These are phyloP conservation scores for Aythya baeri DNA, from an alignment of 2,113 vertebrate genomes.

Conservation along the genomic window DNA sequence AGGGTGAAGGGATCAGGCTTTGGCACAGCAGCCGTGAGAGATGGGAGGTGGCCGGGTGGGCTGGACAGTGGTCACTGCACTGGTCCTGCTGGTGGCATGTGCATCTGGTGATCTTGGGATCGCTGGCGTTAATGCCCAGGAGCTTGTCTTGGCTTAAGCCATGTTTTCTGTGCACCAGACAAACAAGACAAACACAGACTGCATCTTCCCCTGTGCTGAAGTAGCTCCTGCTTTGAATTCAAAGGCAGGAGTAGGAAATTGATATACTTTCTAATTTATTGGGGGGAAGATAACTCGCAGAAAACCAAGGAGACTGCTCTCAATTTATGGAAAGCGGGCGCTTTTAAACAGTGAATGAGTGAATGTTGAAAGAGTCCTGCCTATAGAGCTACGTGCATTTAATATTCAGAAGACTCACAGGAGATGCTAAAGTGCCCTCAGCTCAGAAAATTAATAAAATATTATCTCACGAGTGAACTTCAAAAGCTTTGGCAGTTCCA, in stretches of 20 bases:
- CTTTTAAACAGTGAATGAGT: slow-evolving; percentile 23
- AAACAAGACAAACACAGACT: slow-evolving; percentile 9
- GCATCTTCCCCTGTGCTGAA: slow-evolving; percentile 9
- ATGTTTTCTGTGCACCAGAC: slow-evolving; percentile 14
- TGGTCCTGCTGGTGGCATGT: background rate
- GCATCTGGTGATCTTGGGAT: too few species aligned
- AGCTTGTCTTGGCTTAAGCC: slow-evolving; percentile 27
- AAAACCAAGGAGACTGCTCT: slow-evolving; percentile 55
- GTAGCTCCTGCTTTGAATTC: slow-evolving; percentile 65
- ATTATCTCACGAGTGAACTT: slow-evolving; percentile 70
- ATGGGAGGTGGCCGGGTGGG: background rate
- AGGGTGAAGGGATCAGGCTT: accelerated
- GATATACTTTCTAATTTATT: slow-evolving; percentile 70
- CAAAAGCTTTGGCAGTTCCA: slow-evolving; percentile 71
- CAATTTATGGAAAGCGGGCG: slow-evolving; percentile 24
- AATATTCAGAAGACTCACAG: slow-evolving; percentile 56
- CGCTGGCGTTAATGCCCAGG: background rate
- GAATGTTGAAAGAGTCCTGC: slow-evolving; percentile 57
- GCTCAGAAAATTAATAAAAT: slow-evolving; percentile 69
- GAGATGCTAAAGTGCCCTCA: slow-evolving; percentile 65
- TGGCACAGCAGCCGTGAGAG: accelerated
- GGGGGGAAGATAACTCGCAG: slow-evolving; percentile 55
- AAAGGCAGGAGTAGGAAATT: slow-evolving; percentile 57
- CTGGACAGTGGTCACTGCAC: background rate
- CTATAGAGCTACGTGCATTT: slow-evolving; percentile 35